phyloP scores from a whole-genome alignment of 2,888 invertebrate genomes.

The Tiliacea citrago region DNA sequence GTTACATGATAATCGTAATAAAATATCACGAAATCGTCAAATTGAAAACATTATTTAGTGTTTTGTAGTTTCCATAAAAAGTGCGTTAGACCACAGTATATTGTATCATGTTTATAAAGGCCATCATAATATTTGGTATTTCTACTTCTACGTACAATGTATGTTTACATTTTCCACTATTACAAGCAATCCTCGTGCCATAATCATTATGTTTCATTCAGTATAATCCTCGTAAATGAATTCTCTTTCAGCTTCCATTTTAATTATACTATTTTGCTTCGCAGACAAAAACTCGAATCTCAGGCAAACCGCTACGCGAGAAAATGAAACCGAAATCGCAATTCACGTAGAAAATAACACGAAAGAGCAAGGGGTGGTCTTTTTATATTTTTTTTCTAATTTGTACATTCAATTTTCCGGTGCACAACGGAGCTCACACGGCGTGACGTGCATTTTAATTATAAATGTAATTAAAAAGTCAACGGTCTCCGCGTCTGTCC shows the following conservation, averaged over 20 bases:
- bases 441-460: slow-evolving; percentile 78
- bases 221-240: slow-evolving; percentile 34
- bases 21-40: neutral
- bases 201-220: slow-evolving; percentile 25
- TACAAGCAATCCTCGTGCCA: slow-evolving; percentile 13
- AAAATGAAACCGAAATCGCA: slow-evolving; percentile 62
- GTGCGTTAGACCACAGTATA: neutral
- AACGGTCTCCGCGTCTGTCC: slow-evolving; percentile 67
- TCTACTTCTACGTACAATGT: slow-evolving; percentile 3
- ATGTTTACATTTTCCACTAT: slow-evolving; percentile 21
- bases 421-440: slow-evolving; percentile 66
- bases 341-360: slow-evolving; percentile 60
- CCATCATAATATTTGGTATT: slow-evolving; percentile 25
- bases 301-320: slow-evolving; percentile 50
- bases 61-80: neutral
- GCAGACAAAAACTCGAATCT: slow-evolving; percentile 49
- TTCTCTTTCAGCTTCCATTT: slow-evolving; percentile 39
- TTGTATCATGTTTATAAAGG: neutral
- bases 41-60: neutral
- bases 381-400: slow-evolving; percentile 61
- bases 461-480: slow-evolving; percentile 79
- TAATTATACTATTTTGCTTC: slow-evolving; percentile 41
- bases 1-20: neutral
- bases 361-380: slow-evolving; percentile 51
- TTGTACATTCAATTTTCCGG: slow-evolving; percentile 70